These are phyloP conservation scores for Watsonalla cultraria DNA, from an alignment of 2,888 invertebrate genomes.

Conservation along the genomic window DNA sequence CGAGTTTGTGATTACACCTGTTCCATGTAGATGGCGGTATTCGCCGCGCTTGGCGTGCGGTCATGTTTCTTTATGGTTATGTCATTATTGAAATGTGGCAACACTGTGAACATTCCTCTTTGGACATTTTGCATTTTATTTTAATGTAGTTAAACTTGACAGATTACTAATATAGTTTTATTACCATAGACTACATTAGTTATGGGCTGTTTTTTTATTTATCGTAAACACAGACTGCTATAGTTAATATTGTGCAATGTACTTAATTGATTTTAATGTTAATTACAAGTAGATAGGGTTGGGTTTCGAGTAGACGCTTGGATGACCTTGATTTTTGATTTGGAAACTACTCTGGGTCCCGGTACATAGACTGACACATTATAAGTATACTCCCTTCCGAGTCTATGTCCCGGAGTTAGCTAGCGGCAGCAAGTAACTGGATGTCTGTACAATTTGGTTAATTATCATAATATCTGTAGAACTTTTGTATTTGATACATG, in stretches of 20 bases:
- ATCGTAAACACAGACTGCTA: conserved; percentile 40
- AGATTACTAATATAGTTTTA: conserved; percentile 36
- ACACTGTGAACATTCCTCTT: conserved; percentile 58
- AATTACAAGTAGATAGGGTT: conserved; percentile 49
- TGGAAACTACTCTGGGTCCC: conserved; percentile 1
- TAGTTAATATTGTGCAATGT: conserved; percentile 33
- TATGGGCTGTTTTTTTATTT: conserved; percentile 61
- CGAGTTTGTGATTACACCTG: conserved; percentile 54
- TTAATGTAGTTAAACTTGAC: conserved; percentile 32
- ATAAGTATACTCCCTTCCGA: background rate
- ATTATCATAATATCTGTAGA: conserved; percentile 31
- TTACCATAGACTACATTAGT: conserved; percentile 52
- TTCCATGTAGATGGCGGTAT: conserved; percentile 41
- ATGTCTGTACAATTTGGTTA: conserved; percentile 31
- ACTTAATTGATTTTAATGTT: conserved; percentile 25
- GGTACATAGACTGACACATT: conserved; percentile 6
- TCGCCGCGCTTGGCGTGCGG: conserved; percentile 69
- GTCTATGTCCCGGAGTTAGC: conserved; percentile 48
- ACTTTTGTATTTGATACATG: conserved; percentile 42
- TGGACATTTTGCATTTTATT: conserved; percentile 53
- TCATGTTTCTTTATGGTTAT: conserved; percentile 40
- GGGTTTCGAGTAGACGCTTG: conserved; percentile 34
- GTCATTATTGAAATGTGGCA: conserved; percentile 28
- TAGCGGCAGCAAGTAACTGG: conserved; percentile 51
- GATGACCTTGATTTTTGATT: conserved; percentile 1